phyloP scores from a whole-genome alignment of 2,888 invertebrate species.

The Campoplex nolae region DNA sequence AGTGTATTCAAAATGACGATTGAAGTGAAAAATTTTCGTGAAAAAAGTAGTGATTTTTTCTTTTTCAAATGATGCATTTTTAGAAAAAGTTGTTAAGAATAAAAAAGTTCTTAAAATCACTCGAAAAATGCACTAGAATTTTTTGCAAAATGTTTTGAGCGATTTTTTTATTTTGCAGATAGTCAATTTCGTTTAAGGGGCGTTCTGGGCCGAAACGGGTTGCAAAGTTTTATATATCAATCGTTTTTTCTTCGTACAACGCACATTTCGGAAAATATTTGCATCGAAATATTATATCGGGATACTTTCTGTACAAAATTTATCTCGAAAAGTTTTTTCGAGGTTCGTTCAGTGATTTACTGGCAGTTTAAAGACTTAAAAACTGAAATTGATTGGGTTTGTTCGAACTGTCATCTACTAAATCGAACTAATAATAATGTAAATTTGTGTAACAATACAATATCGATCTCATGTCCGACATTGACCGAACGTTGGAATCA shows the following conservation, averaged over 20 bases:
- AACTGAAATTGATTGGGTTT: not conserved
- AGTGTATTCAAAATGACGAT: too few relatives aligned
- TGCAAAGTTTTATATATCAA: too few relatives aligned
- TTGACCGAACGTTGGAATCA: not conserved
- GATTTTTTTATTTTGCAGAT: too few relatives aligned
- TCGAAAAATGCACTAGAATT: too few relatives aligned
- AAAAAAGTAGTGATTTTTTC: too few relatives aligned
- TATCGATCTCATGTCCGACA: not conserved
- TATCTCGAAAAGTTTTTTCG: slow-evolving; percentile 23
- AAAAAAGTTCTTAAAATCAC: too few relatives aligned
- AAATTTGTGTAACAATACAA: not conserved
- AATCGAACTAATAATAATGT: not conserved
- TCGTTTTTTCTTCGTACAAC: not conserved
- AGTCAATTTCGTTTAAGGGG: too few relatives aligned
- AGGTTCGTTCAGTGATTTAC: slow-evolving; percentile 7
- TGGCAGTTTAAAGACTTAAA: slow-evolving; percentile 28
- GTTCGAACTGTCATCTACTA: not conserved
- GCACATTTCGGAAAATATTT: not conserved
- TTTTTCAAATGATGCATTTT: too few relatives aligned
- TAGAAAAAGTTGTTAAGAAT: too few relatives aligned
- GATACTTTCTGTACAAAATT: not conserved
- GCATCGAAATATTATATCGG: not conserved
- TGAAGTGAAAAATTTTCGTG: too few relatives aligned
- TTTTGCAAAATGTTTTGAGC: too few relatives aligned
- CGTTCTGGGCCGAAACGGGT: too few relatives aligned